phyloP scores from a whole-genome alignment of 1,140 invertebrate genomes.

The Bradysia coprophila region DNA sequence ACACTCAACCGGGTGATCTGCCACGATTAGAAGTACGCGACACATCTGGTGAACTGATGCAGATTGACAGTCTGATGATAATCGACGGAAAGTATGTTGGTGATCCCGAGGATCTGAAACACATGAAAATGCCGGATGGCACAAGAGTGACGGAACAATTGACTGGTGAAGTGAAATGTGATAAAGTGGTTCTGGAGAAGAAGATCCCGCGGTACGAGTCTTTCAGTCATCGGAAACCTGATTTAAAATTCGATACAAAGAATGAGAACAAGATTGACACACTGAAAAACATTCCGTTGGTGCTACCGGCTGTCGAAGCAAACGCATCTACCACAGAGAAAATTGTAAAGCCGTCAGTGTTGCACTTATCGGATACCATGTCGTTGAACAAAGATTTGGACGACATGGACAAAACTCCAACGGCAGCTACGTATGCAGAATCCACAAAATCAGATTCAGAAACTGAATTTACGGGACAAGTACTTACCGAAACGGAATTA shows the following conservation, averaged over 20 bases:
- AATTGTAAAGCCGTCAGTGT: slow-evolving; percentile 13
- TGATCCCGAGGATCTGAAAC: slow-evolving; percentile 22
- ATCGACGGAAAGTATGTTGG: slow-evolving; percentile 24
- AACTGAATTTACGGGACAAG: slow-evolving; percentile 41
- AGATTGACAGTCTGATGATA: slow-evolving; percentile 34
- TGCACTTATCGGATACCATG: slow-evolving; percentile 9
- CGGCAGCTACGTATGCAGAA: slow-evolving; percentile 8
- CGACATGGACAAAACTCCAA: slow-evolving; percentile 21
- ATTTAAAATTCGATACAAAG: slow-evolving; percentile 18
- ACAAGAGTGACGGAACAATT: slow-evolving; percentile 9
- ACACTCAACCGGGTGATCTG: slow-evolving; percentile 17
- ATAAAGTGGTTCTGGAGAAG: slow-evolving; percentile 9
- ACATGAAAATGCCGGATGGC: slow-evolving; percentile 16
- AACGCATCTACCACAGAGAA: too few species aligned
- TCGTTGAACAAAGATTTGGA: not conserved
- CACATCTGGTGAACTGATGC: slow-evolving; percentile 39
- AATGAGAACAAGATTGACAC: slow-evolving; percentile 24
- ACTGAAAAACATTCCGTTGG: slow-evolving; percentile 18
- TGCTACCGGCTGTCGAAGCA: slow-evolving; percentile 14
- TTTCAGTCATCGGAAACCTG: not conserved
- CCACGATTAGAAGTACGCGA: slow-evolving; percentile 46
- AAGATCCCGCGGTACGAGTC: slow-evolving; percentile 1
- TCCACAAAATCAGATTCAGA: slow-evolving; percentile 28
- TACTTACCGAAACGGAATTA: slow-evolving; percentile 62
- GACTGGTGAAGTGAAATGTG: too few species aligned